phyloP scores from a whole-genome alignment of 2,797 vertebrate genomes.

The Aythya fuligula region DNA sequence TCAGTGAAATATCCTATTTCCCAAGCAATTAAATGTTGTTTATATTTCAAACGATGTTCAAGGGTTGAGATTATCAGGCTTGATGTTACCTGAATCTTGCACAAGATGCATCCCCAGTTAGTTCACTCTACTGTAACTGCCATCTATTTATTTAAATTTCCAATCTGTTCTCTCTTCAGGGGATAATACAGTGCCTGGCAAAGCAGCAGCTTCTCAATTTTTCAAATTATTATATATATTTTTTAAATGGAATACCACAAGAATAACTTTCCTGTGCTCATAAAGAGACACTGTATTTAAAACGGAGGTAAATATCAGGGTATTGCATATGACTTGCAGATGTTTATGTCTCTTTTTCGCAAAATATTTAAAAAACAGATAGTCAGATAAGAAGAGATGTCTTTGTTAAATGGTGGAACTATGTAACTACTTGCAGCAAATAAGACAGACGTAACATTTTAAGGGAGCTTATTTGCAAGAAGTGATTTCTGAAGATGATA shows the following conservation, averaged over 20 bases:
- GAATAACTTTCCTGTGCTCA: conserved; percentile 21
- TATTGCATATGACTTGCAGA: not conserved
- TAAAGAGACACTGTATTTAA: not conserved
- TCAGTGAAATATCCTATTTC: conserved; percentile 59
- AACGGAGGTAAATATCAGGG: conserved; percentile 28
- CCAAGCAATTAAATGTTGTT: conserved; percentile 76
- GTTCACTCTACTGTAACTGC: conserved; percentile 70
- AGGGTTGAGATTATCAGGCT: conserved; percentile 66
- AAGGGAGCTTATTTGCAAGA: conserved; percentile 3
- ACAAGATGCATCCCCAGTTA: conserved; percentile 61
- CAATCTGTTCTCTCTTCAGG: conserved; percentile 80
- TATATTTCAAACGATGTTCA: conserved; percentile 68
- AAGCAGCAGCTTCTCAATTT: conserved; percentile 63
- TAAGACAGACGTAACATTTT: conserved; percentile 6
- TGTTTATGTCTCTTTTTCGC: conserved; percentile 1
- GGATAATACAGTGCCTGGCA: conserved; percentile 74
- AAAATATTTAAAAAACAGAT: not conserved
- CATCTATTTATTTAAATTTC: conserved; percentile 80
- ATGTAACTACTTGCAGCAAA: not conserved
- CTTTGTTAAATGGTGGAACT: not conserved
- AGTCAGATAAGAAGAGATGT: not conserved
- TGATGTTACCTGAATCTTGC: conserved; percentile 74
- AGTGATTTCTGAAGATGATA: conserved; percentile 47
- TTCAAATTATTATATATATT: conserved; percentile 57
- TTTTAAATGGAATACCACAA: conserved; percentile 62